Evolutionary conservation across 2,113 vertebrate species (phyloP).

Genomic region (Catharus fuscescens): DNA sequence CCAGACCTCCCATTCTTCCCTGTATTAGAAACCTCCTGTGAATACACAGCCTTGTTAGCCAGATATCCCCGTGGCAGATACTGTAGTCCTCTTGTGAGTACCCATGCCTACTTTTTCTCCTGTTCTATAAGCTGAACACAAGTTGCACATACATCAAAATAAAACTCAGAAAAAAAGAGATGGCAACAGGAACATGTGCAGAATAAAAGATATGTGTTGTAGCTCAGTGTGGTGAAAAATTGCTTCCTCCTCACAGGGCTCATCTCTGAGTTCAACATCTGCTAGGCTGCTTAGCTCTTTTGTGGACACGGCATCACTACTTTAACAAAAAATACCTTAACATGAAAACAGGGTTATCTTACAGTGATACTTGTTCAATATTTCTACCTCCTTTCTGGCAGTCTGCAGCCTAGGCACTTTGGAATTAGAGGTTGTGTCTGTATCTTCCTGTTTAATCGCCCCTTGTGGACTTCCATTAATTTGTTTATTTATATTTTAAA

Average conservation of each 20-base stretch:
- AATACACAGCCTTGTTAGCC: neutral
- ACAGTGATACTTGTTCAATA: neutral
- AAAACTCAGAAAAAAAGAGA: neutral
- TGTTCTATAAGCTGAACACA: slow-evolving; percentile 4
- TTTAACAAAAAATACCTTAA: neutral
- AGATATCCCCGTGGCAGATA: neutral
- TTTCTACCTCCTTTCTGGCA: neutral
- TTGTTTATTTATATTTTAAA: slow-evolving; percentile 1
- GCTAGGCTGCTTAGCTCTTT: slow-evolving; percentile 32
- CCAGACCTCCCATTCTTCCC: neutral
- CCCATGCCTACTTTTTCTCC: neutral
- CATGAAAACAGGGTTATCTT: neutral
- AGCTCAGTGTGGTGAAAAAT: slow-evolving; percentile 45
- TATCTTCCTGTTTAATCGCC: neutral
- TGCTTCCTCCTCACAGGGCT: slow-evolving; percentile 27
- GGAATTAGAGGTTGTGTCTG: neutral
- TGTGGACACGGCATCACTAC: neutral
- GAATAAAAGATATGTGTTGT: slow-evolving; percentile 26
- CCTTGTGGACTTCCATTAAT: neutral
- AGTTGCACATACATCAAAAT: slow-evolving; percentile 10
- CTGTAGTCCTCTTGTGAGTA: neutral
- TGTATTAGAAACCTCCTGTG: neutral
- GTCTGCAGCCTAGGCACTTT: neutral
- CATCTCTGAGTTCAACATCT: slow-evolving; percentile 32
- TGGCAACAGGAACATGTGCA: neutral